phyloP scores from a whole-genome alignment of 2,888 invertebrate species.

The Helicoverpa assulta region DNA sequence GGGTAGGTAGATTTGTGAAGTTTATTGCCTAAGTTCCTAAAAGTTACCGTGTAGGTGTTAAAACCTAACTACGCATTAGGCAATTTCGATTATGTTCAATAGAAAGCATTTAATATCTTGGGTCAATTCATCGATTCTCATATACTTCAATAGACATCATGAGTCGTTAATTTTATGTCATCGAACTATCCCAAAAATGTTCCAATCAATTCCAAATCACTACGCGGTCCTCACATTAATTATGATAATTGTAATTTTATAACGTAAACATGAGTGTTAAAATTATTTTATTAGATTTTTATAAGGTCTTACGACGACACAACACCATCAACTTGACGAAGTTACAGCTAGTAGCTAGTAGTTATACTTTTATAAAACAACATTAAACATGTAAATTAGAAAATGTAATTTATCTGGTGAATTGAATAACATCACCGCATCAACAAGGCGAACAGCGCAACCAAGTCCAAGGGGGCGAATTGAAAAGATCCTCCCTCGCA shows the following conservation, averaged over 20 bases:
- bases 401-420: constrained; percentile 66
- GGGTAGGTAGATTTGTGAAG: neutral
- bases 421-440: constrained; percentile 78
- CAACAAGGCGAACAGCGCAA: constrained; percentile 65
- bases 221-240: constrained; percentile 40
- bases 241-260: constrained; percentile 49
- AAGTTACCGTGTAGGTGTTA: neutral
- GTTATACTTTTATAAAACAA: no score
- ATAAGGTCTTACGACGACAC: constrained; percentile 19
- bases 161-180: constrained; percentile 20
- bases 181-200: constrained; percentile 25
- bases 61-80: neutral
- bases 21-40: neutral
- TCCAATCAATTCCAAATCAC: constrained; percentile 40
- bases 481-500: constrained; percentile 75
- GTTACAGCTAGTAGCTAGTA: neutral
- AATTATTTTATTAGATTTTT: constrained; percentile 35
- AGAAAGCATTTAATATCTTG: no score
- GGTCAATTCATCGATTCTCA: no score
- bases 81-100: no score
- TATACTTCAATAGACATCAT: no score
- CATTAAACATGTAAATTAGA: constrained; percentile 69
- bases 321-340: constrained; percentile 15
- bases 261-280: constrained; percentile 15
- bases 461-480: constrained; percentile 72